phyloP scores from a whole-genome alignment of 2,888 invertebrate genomes.

The Tenthredo scrophulariae region DNA sequence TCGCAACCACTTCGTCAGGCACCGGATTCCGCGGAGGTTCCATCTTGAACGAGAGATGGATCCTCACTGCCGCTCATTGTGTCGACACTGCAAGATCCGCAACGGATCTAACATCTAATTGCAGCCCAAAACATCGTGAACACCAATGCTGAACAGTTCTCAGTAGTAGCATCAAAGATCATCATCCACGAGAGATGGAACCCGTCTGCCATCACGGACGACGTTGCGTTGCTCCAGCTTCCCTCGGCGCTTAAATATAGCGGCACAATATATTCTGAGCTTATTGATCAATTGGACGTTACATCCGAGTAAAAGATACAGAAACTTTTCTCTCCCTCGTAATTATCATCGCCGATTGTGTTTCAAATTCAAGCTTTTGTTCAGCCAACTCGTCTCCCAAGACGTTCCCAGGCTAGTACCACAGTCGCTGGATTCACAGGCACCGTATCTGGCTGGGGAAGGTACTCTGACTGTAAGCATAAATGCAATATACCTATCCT shows the following conservation, averaged over 20 bases:
- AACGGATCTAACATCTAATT: constrained; percentile 52
- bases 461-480: constrained; percentile 59
- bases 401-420: constrained; percentile 55
- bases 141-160: constrained; percentile 38
- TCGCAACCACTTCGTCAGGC: not conserved
- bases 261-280: constrained; percentile 51
- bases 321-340: not conserved
- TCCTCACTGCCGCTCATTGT: constrained; percentile 53
- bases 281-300: not conserved
- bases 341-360: no score
- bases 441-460: constrained; percentile 65
- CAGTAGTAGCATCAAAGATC: not conserved
- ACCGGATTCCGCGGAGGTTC: constrained; percentile 47
- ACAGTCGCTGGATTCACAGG: constrained; percentile 54
- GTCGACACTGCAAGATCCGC: constrained; percentile 13
- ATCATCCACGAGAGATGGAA: constrained; percentile 57
- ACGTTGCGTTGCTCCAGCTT: constrained; percentile 63
- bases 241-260: constrained; percentile 55
- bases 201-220: constrained; percentile 58
- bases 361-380: constrained; percentile 40
- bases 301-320: not conserved
- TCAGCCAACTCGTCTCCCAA: constrained; percentile 57
- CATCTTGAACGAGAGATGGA: constrained; percentile 46
- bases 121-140: constrained; percentile 53
- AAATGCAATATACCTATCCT: not conserved